Evolutionary conservation across 2,888 invertebrate genomes (phyloP), one percentile per base, ranked within the genome.

Genomic region (Eugnorisma glareosa): DNA sequence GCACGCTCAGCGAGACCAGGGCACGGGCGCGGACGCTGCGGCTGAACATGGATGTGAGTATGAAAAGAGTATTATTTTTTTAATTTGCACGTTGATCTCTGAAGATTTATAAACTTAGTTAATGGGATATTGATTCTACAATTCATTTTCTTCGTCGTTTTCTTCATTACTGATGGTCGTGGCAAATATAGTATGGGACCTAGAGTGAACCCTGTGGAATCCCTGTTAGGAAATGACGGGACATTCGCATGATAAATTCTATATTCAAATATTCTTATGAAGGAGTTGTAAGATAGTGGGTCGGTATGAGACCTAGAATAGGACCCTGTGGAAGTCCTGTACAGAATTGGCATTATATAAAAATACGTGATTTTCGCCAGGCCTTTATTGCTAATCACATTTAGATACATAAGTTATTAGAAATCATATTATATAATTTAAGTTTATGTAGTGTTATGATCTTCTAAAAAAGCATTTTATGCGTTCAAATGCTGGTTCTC

Each of bases 11-110:
- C 92, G 95, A 95, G 91, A 86, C 93, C 81, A 87, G 91, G 77
- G 95, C 95, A 75, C 89, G 95, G 87, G 95, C 94, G 83, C 82
- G 79, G 75, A 94, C 95, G 40, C 91, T 94, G 63, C 90, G 91
- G 24, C 88, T 89, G 89, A 91, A 85, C 88, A 96, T 96, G 96
- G 96, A 96, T 81, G 96, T 96, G 82, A 95, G 95, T 93, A 86
- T 51, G 1, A 28, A 15, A 35, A 31, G 15, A 21, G 2, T 28
- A 31, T 45, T 61, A 13, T 37, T 63, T 21, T 8, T 24, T 21
- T 6, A 18, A 11, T 63, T 63, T 35, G 21, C 11, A 61, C 21
- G 10, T 35, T 21, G 18, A 21, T 61, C 2, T n/a, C n/a, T 63
- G 21, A 61, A 24, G 28, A 24, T 45, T 35, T 54, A 6, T 24